Conservation (phyloP, 2,888 invertebrate genomes). For the Amphipyra tragopoginis region DNA sequence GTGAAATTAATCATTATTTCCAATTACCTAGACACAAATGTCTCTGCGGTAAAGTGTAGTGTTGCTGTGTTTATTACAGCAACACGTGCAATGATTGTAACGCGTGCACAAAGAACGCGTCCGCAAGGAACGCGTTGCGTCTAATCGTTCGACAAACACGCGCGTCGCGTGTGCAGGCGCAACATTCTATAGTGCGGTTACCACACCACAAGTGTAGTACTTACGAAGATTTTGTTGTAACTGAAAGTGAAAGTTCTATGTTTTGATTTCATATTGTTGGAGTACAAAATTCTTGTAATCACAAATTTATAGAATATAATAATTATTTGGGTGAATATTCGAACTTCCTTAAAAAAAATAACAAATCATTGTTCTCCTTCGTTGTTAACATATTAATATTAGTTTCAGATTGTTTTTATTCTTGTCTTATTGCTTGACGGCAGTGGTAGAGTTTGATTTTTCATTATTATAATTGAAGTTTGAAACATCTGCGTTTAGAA, state of each 20-base stretch:
- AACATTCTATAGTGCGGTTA: conserved; percentile 58
- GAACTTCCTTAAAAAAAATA: no score
- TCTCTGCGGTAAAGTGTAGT: conserved; percentile 21
- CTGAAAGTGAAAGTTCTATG: conserved; percentile 37
- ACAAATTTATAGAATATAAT: no score
- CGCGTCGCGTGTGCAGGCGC: conserved; percentile 38
- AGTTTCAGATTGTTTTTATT: no score
- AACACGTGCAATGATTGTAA: conserved; percentile 14
- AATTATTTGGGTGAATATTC: no score
- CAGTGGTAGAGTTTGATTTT: no score
- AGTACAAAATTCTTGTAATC: not conserved
- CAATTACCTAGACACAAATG: conserved; percentile 47
- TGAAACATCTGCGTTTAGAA: no score
- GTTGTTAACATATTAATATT: no score
- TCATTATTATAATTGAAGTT: no score
- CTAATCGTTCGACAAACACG: conserved; percentile 55
- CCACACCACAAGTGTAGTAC: conserved; percentile 55
- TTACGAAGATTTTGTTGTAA: conserved; percentile 38
- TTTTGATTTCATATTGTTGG: not conserved
- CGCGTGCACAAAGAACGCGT: conserved; percentile 7
- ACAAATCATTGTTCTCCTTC: no score
- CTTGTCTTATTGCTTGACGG: no score
- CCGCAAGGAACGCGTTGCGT: conserved; percentile 28
- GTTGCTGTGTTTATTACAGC: conserved; percentile 30
- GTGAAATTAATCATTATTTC: conserved; percentile 49